These are phyloP conservation scores for Charaxes varanes DNA, from an alignment of 1,140 invertebrate genomes.

Conservation along the genomic window DNA sequence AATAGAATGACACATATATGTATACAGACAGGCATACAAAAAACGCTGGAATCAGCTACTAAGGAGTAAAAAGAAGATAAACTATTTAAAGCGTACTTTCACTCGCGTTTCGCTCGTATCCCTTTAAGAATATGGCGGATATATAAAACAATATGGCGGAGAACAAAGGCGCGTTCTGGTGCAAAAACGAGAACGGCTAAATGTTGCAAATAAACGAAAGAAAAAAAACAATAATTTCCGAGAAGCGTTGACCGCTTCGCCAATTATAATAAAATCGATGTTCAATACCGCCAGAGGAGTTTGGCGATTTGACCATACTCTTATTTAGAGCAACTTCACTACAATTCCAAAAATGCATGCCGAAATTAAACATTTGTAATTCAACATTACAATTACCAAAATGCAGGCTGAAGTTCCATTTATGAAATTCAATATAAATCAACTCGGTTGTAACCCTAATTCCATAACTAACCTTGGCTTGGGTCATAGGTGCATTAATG, in stretches of 20 bases:
- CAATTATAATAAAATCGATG: slow-evolving; percentile 67
- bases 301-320: slow-evolving; percentile 44
- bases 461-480: no score
- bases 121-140: slow-evolving; percentile 32
- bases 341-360: no score
- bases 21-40: no score
- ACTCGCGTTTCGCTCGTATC: slow-evolving; percentile 37
- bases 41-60: no score
- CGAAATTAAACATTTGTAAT: no score
- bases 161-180: slow-evolving; percentile 52
- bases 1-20: no score
- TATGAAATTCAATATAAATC: no score
- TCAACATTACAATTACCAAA: no score
- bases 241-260: slow-evolving; percentile 57
- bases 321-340: slow-evolving; percentile 10
- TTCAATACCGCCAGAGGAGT: slow-evolving; percentile 55
- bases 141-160: slow-evolving; percentile 58
- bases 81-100: slow-evolving; percentile 22
- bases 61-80: no score
- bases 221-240: slow-evolving; percentile 57
- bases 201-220: slow-evolving; percentile 47
- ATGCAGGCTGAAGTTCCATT: no score
- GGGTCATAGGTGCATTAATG: no score
- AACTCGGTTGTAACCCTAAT: no score
- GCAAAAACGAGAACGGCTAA: slow-evolving; percentile 59